Evolutionary conservation across 2,113 vertebrate genomes (phyloP), one percentile per base, ranked within the genome.

Genomic region (Spilogale gracilis): DNA sequence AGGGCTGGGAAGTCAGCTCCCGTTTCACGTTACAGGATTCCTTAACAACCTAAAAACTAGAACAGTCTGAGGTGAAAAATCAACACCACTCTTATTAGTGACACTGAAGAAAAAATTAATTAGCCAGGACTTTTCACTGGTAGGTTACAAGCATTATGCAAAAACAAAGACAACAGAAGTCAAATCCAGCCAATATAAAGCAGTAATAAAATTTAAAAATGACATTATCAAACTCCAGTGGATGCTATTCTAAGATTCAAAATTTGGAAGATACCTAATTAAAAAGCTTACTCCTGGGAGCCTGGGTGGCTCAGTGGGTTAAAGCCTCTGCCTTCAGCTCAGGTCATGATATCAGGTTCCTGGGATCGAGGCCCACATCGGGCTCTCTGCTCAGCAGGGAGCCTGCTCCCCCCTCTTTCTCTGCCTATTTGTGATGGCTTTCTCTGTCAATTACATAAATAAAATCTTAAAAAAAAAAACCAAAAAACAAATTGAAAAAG

Each of bases 191-290:
- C 89, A 86, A 67, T 48, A 61, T n/a, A 85, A 74, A 89, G 63
- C 58, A 74, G 32, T 84, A 84, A 78, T 43, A 85, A 96, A 95
- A 95, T 65, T 65, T 9, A 94, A 94, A 96, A 69, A 82, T 45
- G 76, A 71, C 16, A 63, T 20, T 78, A 65, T 60, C 54, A 56
- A 79, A 94, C 61, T 65, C 18, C 43, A 73, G n/a, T 61, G 56
- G 56, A 71, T 92, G 20, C 45, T 94, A 86, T 58, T 93, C 38
- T 79, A 79, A 67, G 18, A 90, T n/a, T 90, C 61, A 48, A 88
- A 89, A 56, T 67, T 79, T 79, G 32, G 25, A 92, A 56, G 25
- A 58, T 89, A 52, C 54, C 27, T 63, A 92, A 81, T 89, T 94
- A 91, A 97, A 97, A 84, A 85, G 82, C 82, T 94, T 61, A 18